Evolutionary conservation across 2,113 vertebrate species (phyloP).

Genomic region (Rhea pennata): DNA sequence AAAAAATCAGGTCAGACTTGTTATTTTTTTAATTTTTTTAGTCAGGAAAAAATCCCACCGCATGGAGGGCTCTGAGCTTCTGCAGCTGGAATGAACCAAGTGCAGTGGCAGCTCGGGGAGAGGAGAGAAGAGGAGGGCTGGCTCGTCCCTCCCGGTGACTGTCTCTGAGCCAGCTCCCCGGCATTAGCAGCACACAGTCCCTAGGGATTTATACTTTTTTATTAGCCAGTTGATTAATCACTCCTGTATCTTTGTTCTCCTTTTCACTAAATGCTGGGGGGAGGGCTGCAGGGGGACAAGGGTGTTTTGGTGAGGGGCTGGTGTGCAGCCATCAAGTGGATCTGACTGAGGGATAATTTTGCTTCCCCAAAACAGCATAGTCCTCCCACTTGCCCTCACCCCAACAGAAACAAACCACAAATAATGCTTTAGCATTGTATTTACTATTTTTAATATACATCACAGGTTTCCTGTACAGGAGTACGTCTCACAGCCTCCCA

Average conservation of each 20-base stretch:
- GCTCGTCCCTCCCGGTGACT: constrained; percentile 62
- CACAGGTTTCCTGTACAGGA: fast-evolving
- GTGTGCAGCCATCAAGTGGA: background rate
- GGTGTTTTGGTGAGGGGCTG: background rate
- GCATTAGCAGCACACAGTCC: constrained; percentile 35
- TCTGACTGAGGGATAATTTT: background rate
- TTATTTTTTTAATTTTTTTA: constrained; percentile 72
- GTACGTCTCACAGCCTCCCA: background rate
- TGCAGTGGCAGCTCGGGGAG: constrained; percentile 78
- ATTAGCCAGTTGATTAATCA: constrained; percentile 55
- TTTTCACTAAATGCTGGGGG: background rate
- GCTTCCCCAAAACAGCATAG: background rate
- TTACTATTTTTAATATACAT: background rate
- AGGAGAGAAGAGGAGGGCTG: constrained; percentile 64
- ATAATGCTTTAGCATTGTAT: background rate
- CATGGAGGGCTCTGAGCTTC: constrained; percentile 86
- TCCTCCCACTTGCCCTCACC: background rate
- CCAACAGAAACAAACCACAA: background rate
- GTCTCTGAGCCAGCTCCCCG: constrained; percentile 60
- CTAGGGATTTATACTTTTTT: constrained; percentile 58
- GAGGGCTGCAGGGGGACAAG: background rate
- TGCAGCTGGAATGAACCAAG: constrained; percentile 94
- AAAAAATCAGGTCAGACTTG: constrained; percentile 76
- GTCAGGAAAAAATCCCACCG: constrained; percentile 87
- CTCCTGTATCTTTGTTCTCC: background rate